phyloP scores from a whole-genome alignment of 35 echinoderm and acorn worm genomes.

The Heliocidaris tuberculata region DNA sequence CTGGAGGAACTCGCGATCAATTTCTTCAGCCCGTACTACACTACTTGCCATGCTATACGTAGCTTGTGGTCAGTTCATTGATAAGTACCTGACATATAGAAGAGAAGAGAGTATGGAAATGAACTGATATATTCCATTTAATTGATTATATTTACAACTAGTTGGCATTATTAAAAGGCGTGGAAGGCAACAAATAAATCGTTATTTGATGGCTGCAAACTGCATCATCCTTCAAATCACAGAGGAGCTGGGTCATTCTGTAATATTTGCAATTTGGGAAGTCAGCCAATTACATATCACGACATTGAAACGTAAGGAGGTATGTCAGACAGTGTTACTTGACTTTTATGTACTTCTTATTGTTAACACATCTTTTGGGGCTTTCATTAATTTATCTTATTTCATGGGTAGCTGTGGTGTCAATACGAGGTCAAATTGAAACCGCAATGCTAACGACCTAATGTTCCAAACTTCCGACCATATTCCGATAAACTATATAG shows the following conservation, averaged over 20 bases:
- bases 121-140: neutral
- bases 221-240: too few relatives aligned
- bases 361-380: too few relatives aligned
- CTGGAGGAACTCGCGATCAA: constrained; percentile 87
- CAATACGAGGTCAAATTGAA: neutral
- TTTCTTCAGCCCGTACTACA: constrained; percentile 69
- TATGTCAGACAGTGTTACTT: too few relatives aligned
- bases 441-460: neutral
- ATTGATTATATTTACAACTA: neutral
- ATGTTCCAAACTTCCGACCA: neutral
- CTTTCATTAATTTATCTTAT: neutral
- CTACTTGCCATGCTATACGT: constrained; percentile 54
- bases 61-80: neutral
- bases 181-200: neutral
- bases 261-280: too few relatives aligned
- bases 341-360: too few relatives aligned
- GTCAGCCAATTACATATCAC: too few relatives aligned
- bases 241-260: too few relatives aligned
- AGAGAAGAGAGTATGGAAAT: neutral
- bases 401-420: neutral
- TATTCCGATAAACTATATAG: neutral
- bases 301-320: too few relatives aligned
- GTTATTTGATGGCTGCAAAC: neutral
- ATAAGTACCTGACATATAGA: neutral
- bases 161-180: neutral